Base-by-base conservation (phyloP, 2,888 invertebrate species). In the Oscheius sp. region DNA sequence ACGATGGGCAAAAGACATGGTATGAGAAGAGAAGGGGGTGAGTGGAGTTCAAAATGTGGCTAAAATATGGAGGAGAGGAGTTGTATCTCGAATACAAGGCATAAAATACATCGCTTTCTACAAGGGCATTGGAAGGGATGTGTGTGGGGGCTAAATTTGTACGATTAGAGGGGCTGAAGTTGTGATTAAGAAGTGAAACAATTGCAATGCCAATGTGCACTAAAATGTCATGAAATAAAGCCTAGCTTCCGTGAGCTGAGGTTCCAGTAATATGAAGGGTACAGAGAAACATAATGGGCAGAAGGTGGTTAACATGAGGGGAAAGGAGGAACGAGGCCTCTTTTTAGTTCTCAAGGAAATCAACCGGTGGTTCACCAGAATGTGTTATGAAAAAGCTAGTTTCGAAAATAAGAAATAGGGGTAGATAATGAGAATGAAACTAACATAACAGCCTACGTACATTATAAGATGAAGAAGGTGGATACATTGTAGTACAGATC, bases 151-250 rank as follows among this genome's bases (percentile, higher is more conserved):
- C 21, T 21, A 21, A 21, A 21, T 21, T 21, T 21, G 21, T 21
- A 7, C 42, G 7, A 7, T 3, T 3, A 42, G 42, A 42, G 42
- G 7, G 42, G 7, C 3, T 3, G 42, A 42, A 42, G 42, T 42
- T 42, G 42, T 58, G 58, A 58, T 33, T n/a, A 57, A 35, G n/a
- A 63, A 62, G 55, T 68, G 55, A 55, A 42, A 51, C 33, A 53
- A 55, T 68, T 53, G 68, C 53, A 55, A 68, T n/a, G 42, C 11
- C 37, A 35, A 55, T 13, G 42, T 68, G 68, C 68, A 68, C 68
- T 53, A 68, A 48, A 68, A 35, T 68, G 68, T 68, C 68, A 68
- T 68, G 53, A 47, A 35, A 68, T 68, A 68, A 68, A 68, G 68
- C 68, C 50, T 53, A 68, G 55, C 55, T 53, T 33, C 55, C 55